These are phyloP conservation scores for Chelon auratus DNA, from an alignment of 2,797 vertebrate species.

Conservation along the genomic window DNA sequence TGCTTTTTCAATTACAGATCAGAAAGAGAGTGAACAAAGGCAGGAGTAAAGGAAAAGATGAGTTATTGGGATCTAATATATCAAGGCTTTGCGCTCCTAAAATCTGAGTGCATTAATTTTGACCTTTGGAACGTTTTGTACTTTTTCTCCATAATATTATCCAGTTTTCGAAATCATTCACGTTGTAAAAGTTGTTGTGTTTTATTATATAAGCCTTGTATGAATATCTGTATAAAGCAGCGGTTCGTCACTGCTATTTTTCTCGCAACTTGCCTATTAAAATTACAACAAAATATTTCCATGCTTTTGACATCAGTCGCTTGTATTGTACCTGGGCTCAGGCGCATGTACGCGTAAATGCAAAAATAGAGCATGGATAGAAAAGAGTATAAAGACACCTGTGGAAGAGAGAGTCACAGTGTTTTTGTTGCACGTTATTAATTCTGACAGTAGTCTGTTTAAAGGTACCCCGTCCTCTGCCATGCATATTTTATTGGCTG, in stretches of 20 bases:
- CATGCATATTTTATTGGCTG: conserved; percentile 80
- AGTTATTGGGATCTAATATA: conserved; percentile 71
- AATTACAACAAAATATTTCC: not conserved
- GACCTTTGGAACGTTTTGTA: conserved; percentile 63
- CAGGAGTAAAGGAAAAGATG: conserved; percentile 63
- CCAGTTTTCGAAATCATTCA: conserved; percentile 28
- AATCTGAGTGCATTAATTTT: conserved; percentile 65
- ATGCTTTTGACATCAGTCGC: conserved; percentile 20
- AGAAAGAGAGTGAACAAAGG: conserved; percentile 76
- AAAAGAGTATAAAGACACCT: conserved; percentile 61
- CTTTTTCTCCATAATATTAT: conserved; percentile 30
- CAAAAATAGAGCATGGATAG: conserved; percentile 50
- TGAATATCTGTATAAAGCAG: not conserved
- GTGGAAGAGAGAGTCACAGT: conserved; percentile 60
- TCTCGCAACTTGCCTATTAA: conserved; percentile 12
- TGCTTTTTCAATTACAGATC: conserved; percentile 83
- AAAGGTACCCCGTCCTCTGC: conserved; percentile 61
- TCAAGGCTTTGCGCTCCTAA: conserved; percentile 60
- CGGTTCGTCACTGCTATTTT: not conserved
- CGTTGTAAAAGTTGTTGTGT: conserved; percentile 10
- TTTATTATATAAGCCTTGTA: conserved; percentile 9
- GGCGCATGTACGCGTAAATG: conserved; percentile 18
- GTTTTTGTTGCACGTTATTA: conserved; percentile 58
- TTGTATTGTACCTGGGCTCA: conserved; percentile 18
- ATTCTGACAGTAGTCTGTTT: conserved; percentile 73